Evolutionary conservation across 2,888 invertebrate species (phyloP), one percentile per base, ranked within the genome.

Genomic region (Galerucella pusilla): DNA sequence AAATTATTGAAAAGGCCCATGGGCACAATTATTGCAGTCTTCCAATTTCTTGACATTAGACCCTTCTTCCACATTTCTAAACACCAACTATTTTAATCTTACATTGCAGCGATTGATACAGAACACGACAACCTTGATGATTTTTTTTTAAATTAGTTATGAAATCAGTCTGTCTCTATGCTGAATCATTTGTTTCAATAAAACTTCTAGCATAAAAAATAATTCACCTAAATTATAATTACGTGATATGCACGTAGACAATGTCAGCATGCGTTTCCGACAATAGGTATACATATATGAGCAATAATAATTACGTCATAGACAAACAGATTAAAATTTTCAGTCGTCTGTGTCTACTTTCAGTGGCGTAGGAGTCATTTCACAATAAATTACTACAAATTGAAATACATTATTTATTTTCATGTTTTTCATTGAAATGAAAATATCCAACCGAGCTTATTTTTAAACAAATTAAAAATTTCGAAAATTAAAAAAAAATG

Each of bases 311-410:
- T 72, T 72, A 67, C 72, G 72, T 72, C 72, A 72, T 59, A 72
- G 66, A 66, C 72, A 57, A 59, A 71, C 71, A 66, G 60, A 72
- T 72, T 72, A 72, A 59, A 67, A 71, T 66, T 72, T 49, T 66
- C 63, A 70, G 63, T 64, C 63, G 61, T 61, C 64, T 65, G 64
- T 65, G 46, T 20, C 46, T 65, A 46, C n/a, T 65, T 42, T 46
- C 64, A 65, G 64, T 16, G 46, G 45, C 64, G 64, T 46, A 14
- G 14, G 14, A 14, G 49, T 12, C 11, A 49, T 12, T 12, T 14
- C 4, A 12, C 49, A 49, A 12, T 12, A 49, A 12, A 49, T 12
- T 49, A 11, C 14, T 12, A 49, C 12, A 49, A 14, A 49, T 12
- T 49, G 49, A 49, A 49, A 35, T 35, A 35, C 35, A 35, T n/a